These are phyloP conservation scores for Baronia brevicornis DNA, from an alignment of 2,888 invertebrate genomes.

Conservation along the genomic window DNA sequence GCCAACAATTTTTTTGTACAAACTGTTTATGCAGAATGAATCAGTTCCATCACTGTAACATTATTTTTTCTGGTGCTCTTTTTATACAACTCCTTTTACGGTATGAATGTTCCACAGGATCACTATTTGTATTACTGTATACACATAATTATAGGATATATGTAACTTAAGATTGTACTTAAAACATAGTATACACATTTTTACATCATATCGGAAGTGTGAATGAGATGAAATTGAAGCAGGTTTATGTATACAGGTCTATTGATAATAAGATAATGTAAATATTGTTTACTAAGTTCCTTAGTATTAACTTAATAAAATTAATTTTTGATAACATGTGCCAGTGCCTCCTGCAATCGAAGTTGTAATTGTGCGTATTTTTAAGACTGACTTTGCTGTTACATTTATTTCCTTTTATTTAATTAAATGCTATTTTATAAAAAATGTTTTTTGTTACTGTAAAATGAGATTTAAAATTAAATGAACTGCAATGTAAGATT, in stretches of 20 bases:
- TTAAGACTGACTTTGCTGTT: slow-evolving; percentile 70
- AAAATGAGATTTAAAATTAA: too few species aligned
- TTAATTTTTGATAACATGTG: slow-evolving; percentile 40
- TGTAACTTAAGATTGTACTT: slow-evolving; percentile 11
- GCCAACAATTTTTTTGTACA: slow-evolving; percentile 17
- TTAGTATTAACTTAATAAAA: slow-evolving; percentile 18
- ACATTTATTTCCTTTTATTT: slow-evolving; percentile 55
- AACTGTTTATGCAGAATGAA: slow-evolving; percentile 10
- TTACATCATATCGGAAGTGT: slow-evolving; percentile 8
- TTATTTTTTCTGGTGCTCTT: slow-evolving; percentile 22
- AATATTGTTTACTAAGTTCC: slow-evolving; percentile 22
- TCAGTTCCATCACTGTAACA: slow-evolving; percentile 8
- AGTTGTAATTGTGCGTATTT: slow-evolving; percentile 51
- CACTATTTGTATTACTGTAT: slow-evolving; percentile 8
- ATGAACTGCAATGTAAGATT: too few species aligned
- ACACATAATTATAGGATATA: slow-evolving; percentile 7
- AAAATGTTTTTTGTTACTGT: not conserved
- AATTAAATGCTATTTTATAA: slow-evolving; percentile 15
- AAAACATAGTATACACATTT: slow-evolving; percentile 14
- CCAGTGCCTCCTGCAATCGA: slow-evolving; percentile 64
- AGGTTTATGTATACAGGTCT: slow-evolving; percentile 39
- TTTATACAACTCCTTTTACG: slow-evolving; percentile 15
- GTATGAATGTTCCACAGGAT: slow-evolving; percentile 13
- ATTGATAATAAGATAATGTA: slow-evolving; percentile 20
- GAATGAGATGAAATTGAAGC: slow-evolving; percentile 16